These are phyloP conservation scores for Trachelus iudaicus DNA, from an alignment of 2,888 invertebrate genomes.

Conservation along the genomic window DNA sequence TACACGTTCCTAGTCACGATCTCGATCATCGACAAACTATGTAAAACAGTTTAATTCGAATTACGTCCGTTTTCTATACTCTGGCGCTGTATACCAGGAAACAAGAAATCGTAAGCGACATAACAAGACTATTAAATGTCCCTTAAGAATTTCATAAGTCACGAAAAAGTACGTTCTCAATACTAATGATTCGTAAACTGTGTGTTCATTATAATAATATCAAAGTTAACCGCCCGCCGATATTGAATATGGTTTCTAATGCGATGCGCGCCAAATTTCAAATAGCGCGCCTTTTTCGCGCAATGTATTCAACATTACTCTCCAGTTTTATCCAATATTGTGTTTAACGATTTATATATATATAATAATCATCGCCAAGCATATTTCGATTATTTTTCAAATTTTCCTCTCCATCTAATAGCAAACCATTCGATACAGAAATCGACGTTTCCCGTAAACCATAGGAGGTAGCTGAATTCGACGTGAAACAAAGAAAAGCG, in stretches of 20 bases:
- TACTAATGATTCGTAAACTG: background rate
- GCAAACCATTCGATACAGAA: background rate
- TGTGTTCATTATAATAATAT: background rate
- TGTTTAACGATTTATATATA: background rate
- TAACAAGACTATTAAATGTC: slow-evolving; percentile 2
- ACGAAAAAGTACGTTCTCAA: background rate
- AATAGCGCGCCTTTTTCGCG: slow-evolving; percentile 14
- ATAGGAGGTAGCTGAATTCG: background rate
- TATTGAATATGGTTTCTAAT: slow-evolving; percentile 47
- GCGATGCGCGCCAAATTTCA: background rate
- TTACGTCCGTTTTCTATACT: background rate
- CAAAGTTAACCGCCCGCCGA: slow-evolving; percentile 40
- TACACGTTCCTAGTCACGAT: background rate
- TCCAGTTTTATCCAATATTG: no score
- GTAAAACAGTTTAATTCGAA: background rate
- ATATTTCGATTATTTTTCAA: background rate
- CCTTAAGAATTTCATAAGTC: slow-evolving; percentile 26
- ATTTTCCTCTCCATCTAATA: background rate
- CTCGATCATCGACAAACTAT: background rate
- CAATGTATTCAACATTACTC: no score
- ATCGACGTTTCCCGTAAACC: background rate
- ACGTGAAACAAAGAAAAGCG: slow-evolving; percentile 23
- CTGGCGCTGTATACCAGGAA: background rate
- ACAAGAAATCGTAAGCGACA: slow-evolving; percentile 7
- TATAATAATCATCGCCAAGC: slow-evolving; percentile 4